These are phyloP conservation scores for Pterocles gutturalis DNA, from an alignment of 2,113 vertebrate species.

Conservation along the genomic window DNA sequence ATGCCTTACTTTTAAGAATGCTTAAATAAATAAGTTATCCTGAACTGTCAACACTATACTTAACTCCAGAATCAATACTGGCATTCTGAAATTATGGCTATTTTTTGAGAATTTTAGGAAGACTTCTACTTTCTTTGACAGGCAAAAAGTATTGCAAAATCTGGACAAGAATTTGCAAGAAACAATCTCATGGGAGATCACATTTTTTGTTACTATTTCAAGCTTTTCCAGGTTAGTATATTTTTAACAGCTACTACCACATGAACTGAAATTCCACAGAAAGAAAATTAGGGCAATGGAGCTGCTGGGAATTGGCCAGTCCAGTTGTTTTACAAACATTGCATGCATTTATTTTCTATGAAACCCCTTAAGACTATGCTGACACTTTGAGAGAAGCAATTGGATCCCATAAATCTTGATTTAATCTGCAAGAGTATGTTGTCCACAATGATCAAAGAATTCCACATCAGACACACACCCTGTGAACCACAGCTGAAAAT, in stretches of 20 bases:
- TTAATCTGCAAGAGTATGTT: conserved; percentile 30
- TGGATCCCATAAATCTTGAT: neutral
- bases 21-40: neutral
- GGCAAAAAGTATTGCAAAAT: conserved; percentile 89
- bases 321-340: neutral
- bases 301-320: neutral
- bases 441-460: conserved; percentile 32
- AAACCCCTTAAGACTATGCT: neutral
- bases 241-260: neutral
- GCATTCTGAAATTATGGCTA: neutral
- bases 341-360: neutral
- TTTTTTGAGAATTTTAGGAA: neutral
- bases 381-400: neutral
- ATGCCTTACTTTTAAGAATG: neutral
- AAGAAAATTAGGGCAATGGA: neutral
- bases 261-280: neutral
- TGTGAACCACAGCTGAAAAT: conserved; percentile 67
- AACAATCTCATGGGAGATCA: conserved; percentile 90
- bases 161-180: conserved; percentile 93
- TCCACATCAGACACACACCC: neutral
- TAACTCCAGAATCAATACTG: neutral
- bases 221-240: conserved; percentile 91
- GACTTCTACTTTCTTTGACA: conserved; percentile 53
- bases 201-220: conserved; percentile 96
- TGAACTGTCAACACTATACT: neutral